Percentiles rank a stretch among this genome's conserved stretches.
These are phyloP conservation scores for Chelon labrosus DNA, from an alignment of 2,797 vertebrate species.

Conservation along the genomic window DNA sequence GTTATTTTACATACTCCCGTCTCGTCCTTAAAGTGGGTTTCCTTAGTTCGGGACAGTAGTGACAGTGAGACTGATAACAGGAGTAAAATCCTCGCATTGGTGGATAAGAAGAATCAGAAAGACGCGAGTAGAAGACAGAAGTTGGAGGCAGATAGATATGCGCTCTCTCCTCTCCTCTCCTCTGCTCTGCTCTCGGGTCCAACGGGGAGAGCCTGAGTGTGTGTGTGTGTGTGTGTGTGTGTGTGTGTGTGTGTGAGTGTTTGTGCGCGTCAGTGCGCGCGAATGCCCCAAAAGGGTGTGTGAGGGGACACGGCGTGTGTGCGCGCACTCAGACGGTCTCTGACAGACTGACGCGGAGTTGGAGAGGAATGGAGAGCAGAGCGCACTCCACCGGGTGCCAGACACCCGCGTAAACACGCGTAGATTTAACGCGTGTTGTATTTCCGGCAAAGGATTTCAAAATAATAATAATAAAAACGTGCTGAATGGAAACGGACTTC, in stretches of 20 bases:
- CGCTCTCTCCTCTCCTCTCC: conserved; percentile 12
- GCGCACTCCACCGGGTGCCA: conserved; percentile 57
- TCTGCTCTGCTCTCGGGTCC: conserved; percentile 31
- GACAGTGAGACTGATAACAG: background rate
- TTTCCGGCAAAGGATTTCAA: conserved; percentile 57
- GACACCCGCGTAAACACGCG: conserved; percentile 38
- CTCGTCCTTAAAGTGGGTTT: conserved; percentile 41
- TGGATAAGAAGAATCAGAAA: conserved; percentile 26
- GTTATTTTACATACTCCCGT: conserved; percentile 68
- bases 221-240: conserved; percentile 19
- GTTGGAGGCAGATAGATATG: conserved; percentile 37
- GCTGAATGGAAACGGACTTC: background rate
- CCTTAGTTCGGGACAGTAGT: conserved; percentile 35
- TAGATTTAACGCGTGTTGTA: rapidly evolving
- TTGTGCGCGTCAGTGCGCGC: too few species aligned
- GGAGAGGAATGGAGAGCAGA: conserved; percentile 62
- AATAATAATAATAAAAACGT: conserved; percentile 50
- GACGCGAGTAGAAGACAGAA: conserved; percentile 31
- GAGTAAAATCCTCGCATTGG: conserved; percentile 65
- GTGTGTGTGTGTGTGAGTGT: conserved; percentile 11
- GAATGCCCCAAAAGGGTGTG: background rate
- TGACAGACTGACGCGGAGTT: conserved; percentile 63
- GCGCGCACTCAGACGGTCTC: conserved; percentile 55
- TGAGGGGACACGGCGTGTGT: conserved; percentile 17
- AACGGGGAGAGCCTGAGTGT: conserved; percentile 16